These are phyloP conservation scores for Phyllotreta striolata DNA, from an alignment of 2,888 invertebrate genomes.

Conservation along the genomic window DNA sequence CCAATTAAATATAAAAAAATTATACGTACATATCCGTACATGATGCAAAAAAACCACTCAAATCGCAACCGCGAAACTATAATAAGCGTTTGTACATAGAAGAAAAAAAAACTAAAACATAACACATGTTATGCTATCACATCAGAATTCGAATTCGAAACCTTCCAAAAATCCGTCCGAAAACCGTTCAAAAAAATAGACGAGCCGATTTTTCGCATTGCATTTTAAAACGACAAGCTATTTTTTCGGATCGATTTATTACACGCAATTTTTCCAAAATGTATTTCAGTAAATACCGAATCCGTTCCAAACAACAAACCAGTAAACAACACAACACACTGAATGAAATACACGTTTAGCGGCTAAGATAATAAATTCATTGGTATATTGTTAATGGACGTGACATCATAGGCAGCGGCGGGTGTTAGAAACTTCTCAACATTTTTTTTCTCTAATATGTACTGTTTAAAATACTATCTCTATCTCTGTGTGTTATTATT, in stretches of 20 bases:
- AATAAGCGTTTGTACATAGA: constrained; percentile 33
- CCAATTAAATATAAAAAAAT: constrained; percentile 27
- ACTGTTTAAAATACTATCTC: neutral
- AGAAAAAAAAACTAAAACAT: constrained; percentile 18
- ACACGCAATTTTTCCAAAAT: constrained; percentile 4
- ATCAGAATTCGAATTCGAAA: too few species aligned
- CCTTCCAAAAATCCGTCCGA: neutral
- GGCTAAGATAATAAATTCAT: constrained; percentile 28
- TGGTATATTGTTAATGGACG: constrained; percentile 33
- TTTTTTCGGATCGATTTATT: neutral
- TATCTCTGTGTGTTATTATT: too few species aligned
- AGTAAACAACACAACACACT: constrained; percentile 6
- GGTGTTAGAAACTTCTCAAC: neutral
- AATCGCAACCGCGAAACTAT: neutral
- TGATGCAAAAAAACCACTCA: constrained; percentile 22
- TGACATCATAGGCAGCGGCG: constrained; percentile 41
- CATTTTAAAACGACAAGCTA: constrained; percentile 17
- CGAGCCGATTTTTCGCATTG: constrained; percentile 14
- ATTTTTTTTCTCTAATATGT: constrained; percentile 18
- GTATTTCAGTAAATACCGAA: too few species aligned
- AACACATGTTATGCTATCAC: too few species aligned
- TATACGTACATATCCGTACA: constrained; percentile 50
- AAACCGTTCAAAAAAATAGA: constrained; percentile 28
- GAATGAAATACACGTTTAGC: constrained; percentile 16
- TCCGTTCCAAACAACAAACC: constrained; percentile 5